Evolutionary conservation across 2,797 vertebrate species (phyloP).

Genomic region (Crenuchus spilurus): DNA sequence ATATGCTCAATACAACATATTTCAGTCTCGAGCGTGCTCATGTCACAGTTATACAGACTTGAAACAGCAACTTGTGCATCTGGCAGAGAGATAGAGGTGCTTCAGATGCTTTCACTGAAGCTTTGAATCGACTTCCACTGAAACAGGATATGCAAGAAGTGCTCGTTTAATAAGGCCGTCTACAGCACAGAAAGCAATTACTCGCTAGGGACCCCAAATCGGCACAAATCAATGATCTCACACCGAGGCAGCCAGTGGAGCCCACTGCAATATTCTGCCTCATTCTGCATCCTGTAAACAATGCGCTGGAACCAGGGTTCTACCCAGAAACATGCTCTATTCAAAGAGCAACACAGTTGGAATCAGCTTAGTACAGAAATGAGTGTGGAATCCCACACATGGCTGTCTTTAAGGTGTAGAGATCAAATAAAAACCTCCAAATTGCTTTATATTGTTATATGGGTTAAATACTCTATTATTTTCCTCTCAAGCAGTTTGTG

Average conservation of each 20-base stretch:
- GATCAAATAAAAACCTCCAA: too few species aligned
- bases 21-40: background rate
- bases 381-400: background rate
- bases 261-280: background rate
- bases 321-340: background rate
- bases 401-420: background rate
- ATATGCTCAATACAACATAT: too few species aligned
- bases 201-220: conserved; percentile 11
- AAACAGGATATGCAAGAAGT: conserved; percentile 18
- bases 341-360: background rate
- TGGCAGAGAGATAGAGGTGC: background rate
- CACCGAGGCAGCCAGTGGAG: conserved; percentile 11
- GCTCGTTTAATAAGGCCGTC: conserved; percentile 34
- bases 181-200: conserved; percentile 16
- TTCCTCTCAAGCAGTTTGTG: background rate
- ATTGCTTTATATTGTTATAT: too few species aligned
- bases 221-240: conserved; percentile 35
- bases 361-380: background rate
- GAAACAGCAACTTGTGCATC: background rate
- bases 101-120: background rate
- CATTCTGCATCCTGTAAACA: conserved; percentile 14
- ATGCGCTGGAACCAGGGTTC: background rate
- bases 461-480: background rate
- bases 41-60: background rate
- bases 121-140: background rate